Percentiles rank a stretch among this genome's conserved stretches.
These are phyloP conservation scores for Synergus gifuensis DNA, from an alignment of 2,888 invertebrate species.

Conservation along the genomic window DNA sequence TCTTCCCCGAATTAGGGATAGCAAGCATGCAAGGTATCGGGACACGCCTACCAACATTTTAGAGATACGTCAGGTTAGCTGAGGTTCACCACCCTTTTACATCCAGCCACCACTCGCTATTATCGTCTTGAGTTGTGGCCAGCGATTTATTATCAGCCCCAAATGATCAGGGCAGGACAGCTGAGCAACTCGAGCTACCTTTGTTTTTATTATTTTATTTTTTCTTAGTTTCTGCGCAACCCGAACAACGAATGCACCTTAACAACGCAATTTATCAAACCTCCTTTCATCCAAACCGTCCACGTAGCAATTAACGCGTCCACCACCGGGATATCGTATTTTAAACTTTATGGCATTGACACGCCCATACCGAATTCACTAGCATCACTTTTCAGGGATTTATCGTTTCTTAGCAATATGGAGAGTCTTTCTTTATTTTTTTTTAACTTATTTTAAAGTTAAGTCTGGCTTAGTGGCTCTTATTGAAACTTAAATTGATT, in stretches of 20 bases:
- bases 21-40: neutral
- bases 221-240: conserved; percentile 53
- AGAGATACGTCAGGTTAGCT: neutral
- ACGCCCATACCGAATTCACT: conserved; percentile 75
- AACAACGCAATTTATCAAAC: conserved; percentile 75
- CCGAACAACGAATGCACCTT: conserved; percentile 66
- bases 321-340: conserved; percentile 74
- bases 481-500: neutral
- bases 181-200: conserved; percentile 51
- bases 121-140: conserved; percentile 54
- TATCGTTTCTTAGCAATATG: conserved; percentile 46
- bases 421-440: neutral
- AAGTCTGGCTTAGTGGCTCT: neutral
- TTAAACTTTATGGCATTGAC: conserved; percentile 73
- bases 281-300: conserved; percentile 73
- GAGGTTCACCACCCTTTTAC: neutral
- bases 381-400: conserved; percentile 53
- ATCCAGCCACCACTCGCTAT: neutral
- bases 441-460: neutral
- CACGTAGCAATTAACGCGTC: conserved; percentile 76
- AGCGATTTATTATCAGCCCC: conserved; percentile 69
- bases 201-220: conserved; percentile 45
- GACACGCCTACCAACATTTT: conserved; percentile 15
- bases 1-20: conserved; percentile 27
- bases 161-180: conserved; percentile 68